Evolutionary conservation across 2,113 vertebrate species (phyloP), one percentile per base, ranked within the genome.

Genomic region (Rousettus leschenaultii): DNA sequence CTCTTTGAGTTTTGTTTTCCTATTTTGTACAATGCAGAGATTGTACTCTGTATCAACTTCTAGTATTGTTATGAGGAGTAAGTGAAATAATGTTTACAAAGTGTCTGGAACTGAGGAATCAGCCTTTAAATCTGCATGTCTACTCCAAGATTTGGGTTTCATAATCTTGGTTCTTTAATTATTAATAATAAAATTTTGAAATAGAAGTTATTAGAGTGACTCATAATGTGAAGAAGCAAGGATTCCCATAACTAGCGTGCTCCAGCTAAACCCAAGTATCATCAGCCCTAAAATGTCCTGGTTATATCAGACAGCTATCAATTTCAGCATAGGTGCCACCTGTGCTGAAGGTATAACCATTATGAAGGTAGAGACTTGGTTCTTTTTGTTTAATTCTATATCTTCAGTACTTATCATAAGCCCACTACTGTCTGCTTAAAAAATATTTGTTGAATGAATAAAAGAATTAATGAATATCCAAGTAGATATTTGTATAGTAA

Each of bases 81-180:
- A 92, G 65, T 93, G 70, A 92, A 89, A 79, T 28, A 45, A 85
- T 71, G 75, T 84, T 55, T 87, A 10, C 66, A 66, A 88, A 90
- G 38, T 80, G 10, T 80, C 87, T 94, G 40, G 51, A 93, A 33
- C 63, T 28, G 61, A 95, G 80, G 87, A 96, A 95, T 51, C 30
- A 65, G 89, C 71, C 93, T 97, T 93, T 74, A 82, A 91, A 85
- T 86, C 43, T 78, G 35, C 43, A 5, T 63, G 11, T 68, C 24
- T 86, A 40, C 45, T 94, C 30, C 82, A 83, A 61, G 79, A 71
- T 84, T 91, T 88, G 63, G 11, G 26, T 80, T 93, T 96, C 21
- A 43, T 51, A 80, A 93, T 92, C n/a, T 91, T 92, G 83, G 26
- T 68, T 71, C 30, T 55, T 93, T 93, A 94, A 91, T 71, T 86